Percentiles rank a stretch among this genome's conserved stretches.
Evolutionary conservation across 2,888 invertebrate genomes (phyloP).

Genomic region (Cybosia mesomella): DNA sequence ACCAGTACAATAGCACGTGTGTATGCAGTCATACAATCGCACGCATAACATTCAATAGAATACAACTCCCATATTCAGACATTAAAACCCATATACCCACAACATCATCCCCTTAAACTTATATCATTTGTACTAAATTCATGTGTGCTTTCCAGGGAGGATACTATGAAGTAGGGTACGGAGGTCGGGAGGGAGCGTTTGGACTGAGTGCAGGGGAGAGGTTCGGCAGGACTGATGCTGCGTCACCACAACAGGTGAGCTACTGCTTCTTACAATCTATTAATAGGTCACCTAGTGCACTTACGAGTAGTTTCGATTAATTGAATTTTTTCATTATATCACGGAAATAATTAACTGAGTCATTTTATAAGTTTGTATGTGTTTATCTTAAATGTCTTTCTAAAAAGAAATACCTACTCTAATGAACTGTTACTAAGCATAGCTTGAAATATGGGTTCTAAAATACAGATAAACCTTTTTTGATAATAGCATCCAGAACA

Average conservation of each 20-base stretch:
- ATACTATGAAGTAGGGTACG: slow-evolving; percentile 83
- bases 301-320: neutral
- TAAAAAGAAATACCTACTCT: no score
- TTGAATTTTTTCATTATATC: neutral
- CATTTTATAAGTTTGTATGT: no score
- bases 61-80: neutral
- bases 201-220: slow-evolving; percentile 75
- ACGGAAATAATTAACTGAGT: no score
- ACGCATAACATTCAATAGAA: neutral
- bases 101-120: neutral
- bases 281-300: neutral
- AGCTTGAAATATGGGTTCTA: no score
- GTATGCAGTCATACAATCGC: neutral
- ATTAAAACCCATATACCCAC: neutral
- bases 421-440: no score
- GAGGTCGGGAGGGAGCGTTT: slow-evolving; percentile 74
- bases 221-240: slow-evolving; percentile 81
- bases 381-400: no score
- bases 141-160: slow-evolving; percentile 65
- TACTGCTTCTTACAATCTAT: neutral
- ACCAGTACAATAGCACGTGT: neutral
- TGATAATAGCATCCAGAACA: no score
- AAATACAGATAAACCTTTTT: no score
- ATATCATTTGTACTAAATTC: neutral
- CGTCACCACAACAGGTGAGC: slow-evolving; percentile 80